These are phyloP conservation scores for Pomatostomus ruficeps DNA, from an alignment of 2,113 vertebrate genomes.

Conservation along the genomic window DNA sequence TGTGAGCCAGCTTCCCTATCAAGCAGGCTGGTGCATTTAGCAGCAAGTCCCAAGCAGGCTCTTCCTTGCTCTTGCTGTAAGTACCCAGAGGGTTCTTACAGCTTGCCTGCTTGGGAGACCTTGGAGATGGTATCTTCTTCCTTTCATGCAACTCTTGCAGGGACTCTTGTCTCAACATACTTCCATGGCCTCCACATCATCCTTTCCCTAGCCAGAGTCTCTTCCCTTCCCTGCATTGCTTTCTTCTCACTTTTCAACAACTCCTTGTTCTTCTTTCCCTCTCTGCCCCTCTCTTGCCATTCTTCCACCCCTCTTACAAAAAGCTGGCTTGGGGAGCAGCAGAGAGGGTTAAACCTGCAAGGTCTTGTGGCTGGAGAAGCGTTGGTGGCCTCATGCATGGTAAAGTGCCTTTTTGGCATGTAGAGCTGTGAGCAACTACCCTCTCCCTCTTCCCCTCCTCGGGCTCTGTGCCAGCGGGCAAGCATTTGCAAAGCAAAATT, in stretches of 20 bases:
- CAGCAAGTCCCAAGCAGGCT: neutral
- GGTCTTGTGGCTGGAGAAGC: neutral
- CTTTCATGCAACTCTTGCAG: neutral
- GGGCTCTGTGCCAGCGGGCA: conserved; percentile 16
- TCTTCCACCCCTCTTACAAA: neutral
- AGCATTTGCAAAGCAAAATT: conserved; percentile 54
- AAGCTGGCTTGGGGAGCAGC: neutral
- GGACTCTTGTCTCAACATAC: neutral
- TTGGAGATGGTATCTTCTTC: neutral
- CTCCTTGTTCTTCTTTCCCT: neutral
- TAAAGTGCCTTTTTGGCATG: conserved; percentile 51
- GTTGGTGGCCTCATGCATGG: neutral
- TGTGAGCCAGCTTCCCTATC: fast-evolving
- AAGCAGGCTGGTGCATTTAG: neutral
- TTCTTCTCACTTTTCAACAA: neutral
- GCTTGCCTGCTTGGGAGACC: neutral
- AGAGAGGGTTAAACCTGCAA: neutral
- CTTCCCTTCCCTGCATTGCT: neutral
- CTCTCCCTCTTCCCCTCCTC: conserved; percentile 16
- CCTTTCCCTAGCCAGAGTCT: neutral
- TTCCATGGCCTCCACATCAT: neutral
- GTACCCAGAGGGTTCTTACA: neutral
- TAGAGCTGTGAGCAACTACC: neutral
- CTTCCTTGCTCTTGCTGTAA: neutral
- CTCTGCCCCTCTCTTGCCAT: neutral